A percentile compares a stretch with the other conserved stretches of the same genome.
These are phyloP conservation scores for Myripristis murdjan DNA, from an alignment of 2,797 vertebrate species.

Conservation along the genomic window DNA sequence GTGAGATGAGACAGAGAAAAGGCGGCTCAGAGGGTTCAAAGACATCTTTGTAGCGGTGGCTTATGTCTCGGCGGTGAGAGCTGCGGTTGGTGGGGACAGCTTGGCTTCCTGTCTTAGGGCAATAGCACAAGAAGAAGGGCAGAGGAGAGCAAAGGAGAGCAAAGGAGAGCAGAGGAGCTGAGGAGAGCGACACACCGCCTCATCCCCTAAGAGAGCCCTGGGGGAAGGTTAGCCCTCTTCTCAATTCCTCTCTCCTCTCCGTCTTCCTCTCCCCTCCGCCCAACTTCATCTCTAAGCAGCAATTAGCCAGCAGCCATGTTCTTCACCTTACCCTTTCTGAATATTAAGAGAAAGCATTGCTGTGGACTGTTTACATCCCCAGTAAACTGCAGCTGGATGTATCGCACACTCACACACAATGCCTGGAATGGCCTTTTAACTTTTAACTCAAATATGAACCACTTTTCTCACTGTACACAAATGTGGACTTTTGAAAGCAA, in stretches of 20 bases:
- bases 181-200: slow-evolving; percentile 54
- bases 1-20: slow-evolving; percentile 38
- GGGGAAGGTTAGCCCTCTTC: slow-evolving; percentile 81
- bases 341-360: slow-evolving; percentile 63
- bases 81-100: slow-evolving; percentile 61
- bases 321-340: slow-evolving; percentile 56
- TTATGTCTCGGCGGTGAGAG: slow-evolving; percentile 60
- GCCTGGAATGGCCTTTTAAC: slow-evolving; percentile 13
- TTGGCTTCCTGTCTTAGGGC: slow-evolving; percentile 78
- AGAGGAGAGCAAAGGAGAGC: slow-evolving; percentile 60
- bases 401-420: slow-evolving; percentile 10
- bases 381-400: slow-evolving; percentile 27
- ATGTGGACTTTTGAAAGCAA: not conserved
- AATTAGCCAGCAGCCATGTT: slow-evolving; percentile 73
- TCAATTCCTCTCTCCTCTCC: slow-evolving; percentile 41
- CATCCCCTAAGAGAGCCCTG: slow-evolving; percentile 79
- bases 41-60: slow-evolving; percentile 50
- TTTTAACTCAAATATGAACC: slow-evolving; percentile 22
- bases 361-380: slow-evolving; percentile 34
- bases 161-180: slow-evolving; percentile 65
- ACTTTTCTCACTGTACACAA: slow-evolving; percentile 5
- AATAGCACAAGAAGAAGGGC: slow-evolving; percentile 68
- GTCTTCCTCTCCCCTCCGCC: slow-evolving; percentile 25
- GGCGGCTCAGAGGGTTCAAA: slow-evolving; percentile 59
- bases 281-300: slow-evolving; percentile 62